phyloP scores from a whole-genome alignment of 2,797 vertebrate species.

The Artibeus jamaicensis region DNA sequence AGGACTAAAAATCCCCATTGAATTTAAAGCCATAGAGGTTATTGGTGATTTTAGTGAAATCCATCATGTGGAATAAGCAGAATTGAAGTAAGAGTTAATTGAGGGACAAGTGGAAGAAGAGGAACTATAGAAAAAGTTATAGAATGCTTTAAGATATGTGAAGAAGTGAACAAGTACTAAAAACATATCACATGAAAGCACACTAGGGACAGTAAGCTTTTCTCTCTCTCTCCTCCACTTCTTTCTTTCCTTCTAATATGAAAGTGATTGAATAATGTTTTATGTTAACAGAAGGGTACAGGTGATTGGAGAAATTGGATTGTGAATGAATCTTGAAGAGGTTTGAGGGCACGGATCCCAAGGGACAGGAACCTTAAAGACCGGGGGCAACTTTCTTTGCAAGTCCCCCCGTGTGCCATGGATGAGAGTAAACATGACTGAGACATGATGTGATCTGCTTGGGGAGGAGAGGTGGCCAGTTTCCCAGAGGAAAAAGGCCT shows the following conservation, averaged over 20 bases:
- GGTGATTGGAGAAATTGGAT: background rate
- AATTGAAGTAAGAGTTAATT: background rate
- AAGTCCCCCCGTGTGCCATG: too few species aligned
- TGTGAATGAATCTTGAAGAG: background rate
- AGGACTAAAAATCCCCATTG: background rate
- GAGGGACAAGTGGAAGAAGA: background rate
- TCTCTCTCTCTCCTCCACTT: too few species aligned
- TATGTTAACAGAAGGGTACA: background rate
- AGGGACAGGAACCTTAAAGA: background rate
- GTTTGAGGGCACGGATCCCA: background rate
- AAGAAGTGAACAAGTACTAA: background rate
- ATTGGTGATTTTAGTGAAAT: background rate
- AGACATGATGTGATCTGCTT: too few species aligned
- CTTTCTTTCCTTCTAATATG: background rate
- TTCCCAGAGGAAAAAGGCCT: too few species aligned
- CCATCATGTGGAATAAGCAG: background rate
- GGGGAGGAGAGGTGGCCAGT: too few species aligned
- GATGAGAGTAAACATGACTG: too few species aligned
- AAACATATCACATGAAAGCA: background rate
- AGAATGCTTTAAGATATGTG: background rate
- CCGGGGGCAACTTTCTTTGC: too few species aligned
- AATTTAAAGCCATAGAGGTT: background rate
- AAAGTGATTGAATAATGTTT: background rate
- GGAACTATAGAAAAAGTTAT: background rate
- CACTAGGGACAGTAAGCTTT: background rate